Percentiles rank a stretch among this genome's conserved stretches.
Evolutionary conservation across 2,113 vertebrate species (phyloP).

Genomic region (Marcusenius ussheri): DNA sequence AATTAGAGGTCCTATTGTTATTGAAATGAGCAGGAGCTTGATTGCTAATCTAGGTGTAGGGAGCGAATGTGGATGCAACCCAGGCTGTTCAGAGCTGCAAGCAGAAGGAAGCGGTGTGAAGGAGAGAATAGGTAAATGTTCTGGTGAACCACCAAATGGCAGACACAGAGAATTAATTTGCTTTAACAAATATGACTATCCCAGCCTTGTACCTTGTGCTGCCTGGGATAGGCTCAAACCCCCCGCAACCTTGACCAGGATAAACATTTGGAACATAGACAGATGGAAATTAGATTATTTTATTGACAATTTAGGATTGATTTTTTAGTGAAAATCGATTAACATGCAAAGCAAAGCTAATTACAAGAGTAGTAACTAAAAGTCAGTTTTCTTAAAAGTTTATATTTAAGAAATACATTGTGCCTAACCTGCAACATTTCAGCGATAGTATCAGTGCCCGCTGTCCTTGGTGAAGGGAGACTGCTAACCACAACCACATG

Average conservation of each 20-base stretch:
- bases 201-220: background rate
- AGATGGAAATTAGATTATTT: background rate
- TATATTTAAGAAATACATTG: background rate
- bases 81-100: background rate
- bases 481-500: background rate
- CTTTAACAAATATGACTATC: background rate
- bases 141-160: background rate
- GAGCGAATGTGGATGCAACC: background rate
- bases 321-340: background rate
- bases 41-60: constrained; percentile 42
- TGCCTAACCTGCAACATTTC: background rate
- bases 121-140: background rate
- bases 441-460: background rate
- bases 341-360: background rate
- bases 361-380: background rate
- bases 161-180: background rate
- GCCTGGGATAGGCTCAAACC: background rate
- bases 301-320: background rate
- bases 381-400: background rate
- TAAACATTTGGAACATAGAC: background rate
- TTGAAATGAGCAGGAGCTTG: constrained; percentile 68
- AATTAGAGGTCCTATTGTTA: constrained; percentile 72
- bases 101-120: background rate
- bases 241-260: background rate
- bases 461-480: background rate